Conservation (phyloP, 1,140 invertebrate genomes). For the Proales similis region DNA sequence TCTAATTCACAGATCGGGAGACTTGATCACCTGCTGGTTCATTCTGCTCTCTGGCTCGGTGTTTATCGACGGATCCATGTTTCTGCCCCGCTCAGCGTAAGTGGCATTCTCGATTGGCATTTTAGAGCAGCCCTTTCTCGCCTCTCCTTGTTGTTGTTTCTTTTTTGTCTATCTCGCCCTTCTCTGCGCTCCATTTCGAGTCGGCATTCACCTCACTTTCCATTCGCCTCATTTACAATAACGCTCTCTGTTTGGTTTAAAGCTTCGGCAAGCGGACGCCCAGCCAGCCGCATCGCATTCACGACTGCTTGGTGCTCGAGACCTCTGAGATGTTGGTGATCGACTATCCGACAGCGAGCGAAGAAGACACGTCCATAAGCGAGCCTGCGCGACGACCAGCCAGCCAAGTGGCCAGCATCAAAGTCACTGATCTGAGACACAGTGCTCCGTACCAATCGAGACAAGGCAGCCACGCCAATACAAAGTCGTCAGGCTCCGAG, state of each 20-base stretch:
- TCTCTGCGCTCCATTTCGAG: slow-evolving; percentile 30
- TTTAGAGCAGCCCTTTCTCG: slow-evolving; percentile 6
- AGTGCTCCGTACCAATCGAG: too few species aligned
- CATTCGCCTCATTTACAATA: too few species aligned
- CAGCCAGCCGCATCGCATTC: slow-evolving; percentile 61
- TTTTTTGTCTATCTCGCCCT: slow-evolving; percentile 2
- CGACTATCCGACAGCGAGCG: slow-evolving; percentile 32
- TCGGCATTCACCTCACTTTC: too few species aligned
- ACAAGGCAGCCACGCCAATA: too few species aligned
- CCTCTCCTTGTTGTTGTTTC: slow-evolving; percentile 27
- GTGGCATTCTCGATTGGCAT: slow-evolving; percentile 39
- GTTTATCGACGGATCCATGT: slow-evolving; percentile 82
- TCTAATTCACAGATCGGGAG: slow-evolving; percentile 70
- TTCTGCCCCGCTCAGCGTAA: slow-evolving; percentile 73
- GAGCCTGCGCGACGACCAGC: too few species aligned
- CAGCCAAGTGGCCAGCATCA: too few species aligned
- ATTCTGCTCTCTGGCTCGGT: slow-evolving; percentile 73
- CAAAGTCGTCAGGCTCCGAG: too few species aligned
- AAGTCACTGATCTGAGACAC: too few species aligned
- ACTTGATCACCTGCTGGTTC: slow-evolving; percentile 73
- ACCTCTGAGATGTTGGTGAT: slow-evolving; percentile 75
- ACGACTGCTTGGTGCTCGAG: slow-evolving; percentile 72
- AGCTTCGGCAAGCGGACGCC: slow-evolving; percentile 68
- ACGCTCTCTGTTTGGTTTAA: slow-evolving; percentile 53
- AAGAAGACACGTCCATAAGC: slow-evolving; percentile 24